Percentiles rank a stretch among this genome's conserved stretches.
Conservation (phyloP, 2,888 invertebrate species). For the Drosophila yooni region DNA sequence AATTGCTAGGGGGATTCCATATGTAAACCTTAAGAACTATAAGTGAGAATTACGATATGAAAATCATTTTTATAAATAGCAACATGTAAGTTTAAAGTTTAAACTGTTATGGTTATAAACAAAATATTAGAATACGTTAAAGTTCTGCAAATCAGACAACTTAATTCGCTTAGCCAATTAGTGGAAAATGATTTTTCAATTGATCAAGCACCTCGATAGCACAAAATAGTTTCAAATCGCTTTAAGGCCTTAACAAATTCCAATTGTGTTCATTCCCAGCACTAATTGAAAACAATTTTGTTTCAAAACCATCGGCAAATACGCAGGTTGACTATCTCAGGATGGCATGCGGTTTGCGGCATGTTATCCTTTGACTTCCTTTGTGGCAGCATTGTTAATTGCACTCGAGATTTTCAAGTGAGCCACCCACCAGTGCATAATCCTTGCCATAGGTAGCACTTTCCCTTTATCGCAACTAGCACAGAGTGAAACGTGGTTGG, state of each 20-base stretch:
- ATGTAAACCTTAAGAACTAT: neutral
- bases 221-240: neutral
- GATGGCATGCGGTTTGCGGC: constrained; percentile 15
- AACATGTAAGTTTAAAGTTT: too few relatives aligned
- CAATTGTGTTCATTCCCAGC: constrained; percentile 3
- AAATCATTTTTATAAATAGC: too few relatives aligned
- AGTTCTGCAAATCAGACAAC: neutral
- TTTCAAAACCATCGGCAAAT: neutral
- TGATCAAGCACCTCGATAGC: neutral
- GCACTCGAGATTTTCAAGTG: constrained; percentile 3
- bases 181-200: neutral
- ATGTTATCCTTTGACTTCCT: constrained; percentile 23
- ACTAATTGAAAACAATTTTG: constrained; percentile 19
- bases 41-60: neutral
- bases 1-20: too few relatives aligned
- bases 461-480: neutral
- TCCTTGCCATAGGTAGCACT: neutral
- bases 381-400: constrained; percentile 19
- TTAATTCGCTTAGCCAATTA: neutral
- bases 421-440: constrained; percentile 4
- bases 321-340: neutral
- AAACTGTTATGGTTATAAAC: too few relatives aligned
- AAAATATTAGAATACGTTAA: neutral
- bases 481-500: neutral
- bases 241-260: neutral